Evolutionary conservation across 2,797 vertebrate species (phyloP).

Genomic region (Linurgus olivaceus): DNA sequence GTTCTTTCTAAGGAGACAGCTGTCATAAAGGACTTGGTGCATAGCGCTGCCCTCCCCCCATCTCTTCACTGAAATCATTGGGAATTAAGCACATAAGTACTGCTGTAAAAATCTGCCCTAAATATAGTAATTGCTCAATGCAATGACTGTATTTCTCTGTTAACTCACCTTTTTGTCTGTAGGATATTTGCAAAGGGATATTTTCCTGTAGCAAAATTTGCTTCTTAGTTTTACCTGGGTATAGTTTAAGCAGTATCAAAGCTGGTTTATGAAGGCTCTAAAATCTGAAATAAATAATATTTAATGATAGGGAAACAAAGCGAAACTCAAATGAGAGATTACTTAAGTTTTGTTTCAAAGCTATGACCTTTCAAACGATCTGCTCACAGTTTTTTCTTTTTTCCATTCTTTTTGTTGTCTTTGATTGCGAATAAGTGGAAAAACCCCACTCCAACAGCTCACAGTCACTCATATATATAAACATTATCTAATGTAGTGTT

Average conservation of each 20-base stretch:
- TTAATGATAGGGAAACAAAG: background rate
- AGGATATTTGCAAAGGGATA: background rate
- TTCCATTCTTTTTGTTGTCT: background rate
- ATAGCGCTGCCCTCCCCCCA: rapidly evolving
- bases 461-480: background rate
- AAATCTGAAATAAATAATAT: background rate
- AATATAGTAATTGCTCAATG: background rate
- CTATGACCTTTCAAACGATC: background rate
- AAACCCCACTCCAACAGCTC: background rate
- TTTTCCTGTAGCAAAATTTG: background rate
- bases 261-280: background rate
- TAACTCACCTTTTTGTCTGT: background rate
- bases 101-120: background rate
- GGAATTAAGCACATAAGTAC: background rate
- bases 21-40: background rate
- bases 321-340: background rate
- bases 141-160: background rate
- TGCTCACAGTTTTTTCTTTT: background rate
- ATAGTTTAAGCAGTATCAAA: background rate
- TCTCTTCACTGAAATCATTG: background rate
- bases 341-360: background rate
- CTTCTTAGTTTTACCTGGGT: background rate
- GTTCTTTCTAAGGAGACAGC: background rate
- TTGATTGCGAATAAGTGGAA: background rate
- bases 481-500: background rate